A percentile compares a stretch with the other conserved stretches of the same genome.
phyloP scores from a whole-genome alignment of 2,888 invertebrate genomes.

The Byasa hedistus region DNA sequence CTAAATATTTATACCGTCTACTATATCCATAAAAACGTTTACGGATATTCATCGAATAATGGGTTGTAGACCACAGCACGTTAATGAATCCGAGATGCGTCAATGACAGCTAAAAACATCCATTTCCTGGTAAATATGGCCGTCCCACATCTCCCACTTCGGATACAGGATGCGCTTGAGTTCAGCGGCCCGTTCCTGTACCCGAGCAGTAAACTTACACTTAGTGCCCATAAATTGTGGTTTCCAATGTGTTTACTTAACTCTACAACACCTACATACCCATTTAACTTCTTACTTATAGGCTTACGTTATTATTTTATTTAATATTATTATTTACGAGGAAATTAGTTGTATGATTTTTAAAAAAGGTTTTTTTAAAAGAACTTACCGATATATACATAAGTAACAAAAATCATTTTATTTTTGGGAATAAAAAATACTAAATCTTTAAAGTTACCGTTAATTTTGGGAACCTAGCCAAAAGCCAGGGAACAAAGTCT shows the following conservation, averaged over 20 bases:
- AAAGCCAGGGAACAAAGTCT: too few species aligned
- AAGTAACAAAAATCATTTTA: too few species aligned
- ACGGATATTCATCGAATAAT: not conserved
- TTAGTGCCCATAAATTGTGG: slow-evolving; percentile 59
- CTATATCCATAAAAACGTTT: too few species aligned
- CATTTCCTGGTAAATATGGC: slow-evolving; percentile 71
- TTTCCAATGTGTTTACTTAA: slow-evolving; percentile 47
- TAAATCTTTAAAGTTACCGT: too few species aligned
- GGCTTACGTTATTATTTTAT: not conserved
- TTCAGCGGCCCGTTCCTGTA: slow-evolving; percentile 58
- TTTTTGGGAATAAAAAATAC: too few species aligned
- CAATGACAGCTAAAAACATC: slow-evolving; percentile 72
- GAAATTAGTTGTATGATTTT: too few species aligned
- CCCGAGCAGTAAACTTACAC: slow-evolving; percentile 61
- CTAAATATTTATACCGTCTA: too few species aligned
- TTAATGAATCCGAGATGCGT: slow-evolving; percentile 62
- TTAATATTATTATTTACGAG: not conserved
- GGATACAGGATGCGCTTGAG: slow-evolving; percentile 71
- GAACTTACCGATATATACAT: too few species aligned
- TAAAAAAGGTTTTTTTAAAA: too few species aligned
- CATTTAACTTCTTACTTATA: slow-evolving; percentile 8
- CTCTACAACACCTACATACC: slow-evolving; percentile 22
- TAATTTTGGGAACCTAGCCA: too few species aligned
- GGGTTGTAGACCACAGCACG: slow-evolving; percentile 61
- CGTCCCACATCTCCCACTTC: slow-evolving; percentile 63